Percentiles rank a stretch among this genome's conserved stretches.
These are phyloP conservation scores for Threskiornis aethiopicus DNA, from an alignment of 2,797 vertebrate genomes.

Conservation along the genomic window DNA sequence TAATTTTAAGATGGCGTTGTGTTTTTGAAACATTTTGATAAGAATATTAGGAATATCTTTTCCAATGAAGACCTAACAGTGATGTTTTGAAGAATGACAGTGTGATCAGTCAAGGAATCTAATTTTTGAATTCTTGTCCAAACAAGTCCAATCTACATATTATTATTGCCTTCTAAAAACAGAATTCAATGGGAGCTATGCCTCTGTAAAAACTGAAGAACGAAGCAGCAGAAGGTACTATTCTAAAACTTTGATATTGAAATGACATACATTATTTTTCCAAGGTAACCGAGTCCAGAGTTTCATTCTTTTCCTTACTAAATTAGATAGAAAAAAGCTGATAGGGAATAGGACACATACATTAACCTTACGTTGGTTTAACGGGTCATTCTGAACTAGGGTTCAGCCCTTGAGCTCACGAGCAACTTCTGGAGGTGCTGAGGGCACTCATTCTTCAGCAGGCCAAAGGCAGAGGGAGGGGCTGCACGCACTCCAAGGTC, in stretches of 20 bases:
- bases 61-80: neutral
- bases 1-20: neutral
- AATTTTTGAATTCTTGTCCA: constrained; percentile 66
- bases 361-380: neutral
- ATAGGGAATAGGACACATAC: neutral
- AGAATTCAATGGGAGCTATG: constrained; percentile 51
- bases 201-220: constrained; percentile 27
- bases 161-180: constrained; percentile 59
- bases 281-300: neutral
- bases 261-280: neutral
- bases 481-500: neutral
- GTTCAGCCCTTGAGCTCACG: neutral
- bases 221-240: constrained; percentile 25
- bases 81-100: constrained; percentile 49
- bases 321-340: neutral
- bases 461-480: neutral
- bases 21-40: constrained; percentile 29
- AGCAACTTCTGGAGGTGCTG: neutral
- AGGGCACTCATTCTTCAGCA: neutral
- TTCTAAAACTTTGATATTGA: constrained; percentile 29
- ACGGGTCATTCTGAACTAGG: neutral
- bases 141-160: constrained; percentile 62
- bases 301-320: neutral
- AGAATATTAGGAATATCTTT: constrained; percentile 27
- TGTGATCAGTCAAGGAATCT: constrained; percentile 47